phyloP scores from a whole-genome alignment of 1,140 invertebrate genomes.

The Lethrus apterus region DNA sequence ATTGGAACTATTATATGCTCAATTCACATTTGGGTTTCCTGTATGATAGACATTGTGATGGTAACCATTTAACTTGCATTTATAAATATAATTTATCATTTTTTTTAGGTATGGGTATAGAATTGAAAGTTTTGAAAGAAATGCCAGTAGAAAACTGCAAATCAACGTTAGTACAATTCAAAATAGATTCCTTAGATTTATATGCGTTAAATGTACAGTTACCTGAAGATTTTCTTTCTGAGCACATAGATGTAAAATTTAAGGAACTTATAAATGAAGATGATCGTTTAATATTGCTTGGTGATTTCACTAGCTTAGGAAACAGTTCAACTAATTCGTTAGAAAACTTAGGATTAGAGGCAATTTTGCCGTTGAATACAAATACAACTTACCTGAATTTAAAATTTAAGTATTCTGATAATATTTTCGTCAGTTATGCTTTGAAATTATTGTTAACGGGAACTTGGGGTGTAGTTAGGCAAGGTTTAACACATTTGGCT shows the following conservation, averaged over 20 bases:
- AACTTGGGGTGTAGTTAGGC: constrained; percentile 52
- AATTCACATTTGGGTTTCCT: constrained; percentile 42
- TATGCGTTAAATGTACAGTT: constrained; percentile 4
- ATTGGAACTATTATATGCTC: constrained; percentile 52
- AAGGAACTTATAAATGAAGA: constrained; percentile 3
- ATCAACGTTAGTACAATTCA: constrained; percentile 3
- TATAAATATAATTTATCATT: constrained; percentile 3
- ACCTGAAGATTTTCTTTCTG: constrained; percentile 1
- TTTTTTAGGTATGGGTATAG: constrained; percentile 24
- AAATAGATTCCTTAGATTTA: background rate
- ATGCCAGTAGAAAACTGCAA: constrained; percentile 1
- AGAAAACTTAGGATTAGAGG: constrained; percentile 23
- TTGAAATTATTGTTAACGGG: constrained; percentile 42
- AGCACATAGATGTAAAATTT: background rate
- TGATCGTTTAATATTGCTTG: constrained; percentile 1
- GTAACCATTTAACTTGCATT: constrained; percentile 26
- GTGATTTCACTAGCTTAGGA: constrained; percentile 2
- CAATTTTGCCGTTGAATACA: constrained; percentile 27
- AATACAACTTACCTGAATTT: constrained; percentile 29
- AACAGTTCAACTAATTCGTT: background rate
- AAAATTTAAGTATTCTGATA: constrained; percentile 22
- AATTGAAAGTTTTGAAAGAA: constrained; percentile 13
- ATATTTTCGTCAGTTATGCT: constrained; percentile 28
- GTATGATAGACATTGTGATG: constrained; percentile 44
- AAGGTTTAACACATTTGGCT: constrained; percentile 65